Conservation (phyloP, 2,888 invertebrate genomes). For the Tenthredo mesomela region DNA sequence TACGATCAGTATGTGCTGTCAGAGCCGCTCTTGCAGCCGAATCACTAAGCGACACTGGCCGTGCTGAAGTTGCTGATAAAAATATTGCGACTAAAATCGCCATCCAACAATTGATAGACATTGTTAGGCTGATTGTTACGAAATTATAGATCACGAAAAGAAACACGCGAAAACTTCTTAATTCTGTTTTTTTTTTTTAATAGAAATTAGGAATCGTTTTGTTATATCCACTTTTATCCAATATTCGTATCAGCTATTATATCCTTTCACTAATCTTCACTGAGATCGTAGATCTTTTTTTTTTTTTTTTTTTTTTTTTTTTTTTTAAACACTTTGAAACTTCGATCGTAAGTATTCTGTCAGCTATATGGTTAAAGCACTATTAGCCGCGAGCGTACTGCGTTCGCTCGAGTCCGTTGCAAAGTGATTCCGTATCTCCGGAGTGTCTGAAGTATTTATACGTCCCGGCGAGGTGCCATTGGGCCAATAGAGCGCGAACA, state of each 20-base stretch:
- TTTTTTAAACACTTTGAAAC: background rate
- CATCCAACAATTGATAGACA: background rate
- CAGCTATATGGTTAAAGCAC: background rate
- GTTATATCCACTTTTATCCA: background rate
- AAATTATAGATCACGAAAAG: background rate
- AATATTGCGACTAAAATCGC: background rate
- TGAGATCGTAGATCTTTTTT: background rate
- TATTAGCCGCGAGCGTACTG: background rate
- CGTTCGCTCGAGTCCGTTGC: constrained; percentile 6
- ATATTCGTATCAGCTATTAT: background rate
- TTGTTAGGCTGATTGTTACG: background rate
- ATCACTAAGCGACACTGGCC: background rate
- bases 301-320: too few species aligned
- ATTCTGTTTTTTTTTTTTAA: background rate
- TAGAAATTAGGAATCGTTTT: background rate
- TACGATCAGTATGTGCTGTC: background rate
- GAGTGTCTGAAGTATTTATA: constrained; percentile 70
- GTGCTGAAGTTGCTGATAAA: background rate
- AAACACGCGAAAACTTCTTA: background rate
- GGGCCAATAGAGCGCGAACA: background rate
- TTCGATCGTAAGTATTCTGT: background rate
- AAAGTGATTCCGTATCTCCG: constrained; percentile 56
- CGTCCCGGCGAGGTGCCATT: constrained; percentile 51
- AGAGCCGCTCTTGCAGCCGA: background rate
- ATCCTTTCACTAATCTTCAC: constrained; percentile 14